These are phyloP conservation scores for Pachyseris speciosa DNA, from an alignment of 64 coral and sea anemone genomes.

Conservation along the genomic window DNA sequence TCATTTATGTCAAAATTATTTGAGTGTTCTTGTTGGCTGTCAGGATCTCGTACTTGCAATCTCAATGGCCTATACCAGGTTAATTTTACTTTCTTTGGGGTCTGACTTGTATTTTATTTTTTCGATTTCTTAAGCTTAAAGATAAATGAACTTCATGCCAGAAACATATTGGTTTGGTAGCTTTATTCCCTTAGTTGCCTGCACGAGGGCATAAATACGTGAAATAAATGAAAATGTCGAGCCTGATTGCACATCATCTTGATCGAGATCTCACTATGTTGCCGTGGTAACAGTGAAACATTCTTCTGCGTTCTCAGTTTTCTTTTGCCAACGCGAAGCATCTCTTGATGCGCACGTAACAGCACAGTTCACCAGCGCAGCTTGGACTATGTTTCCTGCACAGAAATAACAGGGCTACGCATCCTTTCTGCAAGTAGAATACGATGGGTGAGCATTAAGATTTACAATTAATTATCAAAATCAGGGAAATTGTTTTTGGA, in stretches of 20 bases:
- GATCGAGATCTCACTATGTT: constrained; percentile 25
- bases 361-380: constrained; percentile 15
- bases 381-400: not conserved
- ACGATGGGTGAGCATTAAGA: no score
- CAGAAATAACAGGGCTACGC: not conserved
- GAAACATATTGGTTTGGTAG: not conserved
- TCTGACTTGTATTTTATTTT: no score
- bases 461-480: no score
- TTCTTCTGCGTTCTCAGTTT: not conserved
- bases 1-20: no score
- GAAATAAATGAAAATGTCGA: not conserved
- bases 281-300: constrained; percentile 5
- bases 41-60: no score
- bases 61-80: no score
- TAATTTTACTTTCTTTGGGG: no score
- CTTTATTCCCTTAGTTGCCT: not conserved
- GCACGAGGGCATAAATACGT: not conserved
- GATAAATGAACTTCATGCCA: no score
- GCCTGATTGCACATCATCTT: constrained; percentile 13
- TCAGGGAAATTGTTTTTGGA: no score
- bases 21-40: no score
- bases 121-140: no score
- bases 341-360: constrained; percentile 6
- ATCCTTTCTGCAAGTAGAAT: not conserved
- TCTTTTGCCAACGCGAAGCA: not conserved